phyloP scores from a whole-genome alignment of 2,113 vertebrate species.

The Acanthisitta chloris region DNA sequence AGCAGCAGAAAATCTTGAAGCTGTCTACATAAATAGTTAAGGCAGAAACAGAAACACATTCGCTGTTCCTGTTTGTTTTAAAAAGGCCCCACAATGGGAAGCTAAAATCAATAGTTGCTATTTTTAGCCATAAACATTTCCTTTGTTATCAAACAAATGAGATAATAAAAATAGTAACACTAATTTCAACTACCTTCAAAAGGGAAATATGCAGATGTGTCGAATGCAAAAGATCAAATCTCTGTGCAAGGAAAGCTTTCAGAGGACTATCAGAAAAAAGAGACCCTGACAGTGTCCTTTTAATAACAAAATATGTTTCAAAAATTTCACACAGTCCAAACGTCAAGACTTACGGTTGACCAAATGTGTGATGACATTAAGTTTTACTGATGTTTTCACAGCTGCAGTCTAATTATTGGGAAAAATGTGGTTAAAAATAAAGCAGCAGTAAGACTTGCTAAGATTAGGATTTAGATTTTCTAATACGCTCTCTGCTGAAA shows the following conservation, averaged over 20 bases:
- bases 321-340: neutral
- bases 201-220: neutral
- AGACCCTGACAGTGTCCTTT: neutral
- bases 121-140: slow-evolving; percentile 19
- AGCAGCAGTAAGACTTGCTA: neutral
- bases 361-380: neutral
- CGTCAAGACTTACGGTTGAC: neutral
- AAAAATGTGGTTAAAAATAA: slow-evolving; percentile 15
- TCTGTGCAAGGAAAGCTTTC: neutral
- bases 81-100: neutral
- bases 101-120: slow-evolving; percentile 35
- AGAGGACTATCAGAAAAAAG: neutral
- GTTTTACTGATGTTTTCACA: slow-evolving; percentile 16
- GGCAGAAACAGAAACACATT: slow-evolving; percentile 3
- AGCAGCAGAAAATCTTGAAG: neutral
- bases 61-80: neutral
- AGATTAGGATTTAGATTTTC: neutral
- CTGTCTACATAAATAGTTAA: slow-evolving; percentile 19
- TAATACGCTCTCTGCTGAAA: neutral
- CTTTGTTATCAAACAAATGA: slow-evolving; percentile 1
- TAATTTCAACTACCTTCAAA: neutral
- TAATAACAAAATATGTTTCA: neutral
- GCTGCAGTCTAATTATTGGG: neutral
- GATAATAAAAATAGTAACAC: neutral
- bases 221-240: neutral